A percentile compares a stretch with the other conserved stretches of the same genome.
These are phyloP conservation scores for Galeopsomyia nigrocyanea DNA, from an alignment of 2,888 invertebrate species.

Conservation along the genomic window DNA sequence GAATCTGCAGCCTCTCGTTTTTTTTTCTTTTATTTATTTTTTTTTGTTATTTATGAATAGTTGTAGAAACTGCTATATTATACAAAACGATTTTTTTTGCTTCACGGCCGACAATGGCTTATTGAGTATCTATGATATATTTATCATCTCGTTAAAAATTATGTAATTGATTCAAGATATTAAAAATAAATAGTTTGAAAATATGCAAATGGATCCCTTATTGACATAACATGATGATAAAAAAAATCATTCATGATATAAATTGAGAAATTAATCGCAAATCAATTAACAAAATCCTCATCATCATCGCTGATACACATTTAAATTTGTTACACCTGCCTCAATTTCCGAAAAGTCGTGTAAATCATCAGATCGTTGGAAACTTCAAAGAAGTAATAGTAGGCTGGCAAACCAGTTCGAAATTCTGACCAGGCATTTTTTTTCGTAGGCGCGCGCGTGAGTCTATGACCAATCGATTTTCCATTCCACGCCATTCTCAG, in stretches of 20 bases:
- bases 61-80: constrained; percentile 6
- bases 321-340: constrained; percentile 35
- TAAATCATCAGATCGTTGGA: constrained; percentile 15
- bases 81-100: no score
- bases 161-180: no score
- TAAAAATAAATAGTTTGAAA: no score
- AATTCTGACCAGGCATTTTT: constrained; percentile 33
- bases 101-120: no score
- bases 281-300: no score
- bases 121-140: no score
- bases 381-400: neutral
- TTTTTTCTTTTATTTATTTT: constrained; percentile 34
- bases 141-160: no score
- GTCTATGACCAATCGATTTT: constrained; percentile 39
- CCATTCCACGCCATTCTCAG: constrained; percentile 21
- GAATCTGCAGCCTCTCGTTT: constrained; percentile 2
- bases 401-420: constrained; percentile 6
- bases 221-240: no score
- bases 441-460: constrained; percentile 1
- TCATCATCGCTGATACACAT: constrained; percentile 2
- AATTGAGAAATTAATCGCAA: no score
- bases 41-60: constrained; percentile 27
- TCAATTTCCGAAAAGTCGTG: neutral
- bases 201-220: no score
- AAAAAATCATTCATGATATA: no score